Conservation (phyloP, 2,797 vertebrate genomes). For the Enteromius mattozi region DNA sequence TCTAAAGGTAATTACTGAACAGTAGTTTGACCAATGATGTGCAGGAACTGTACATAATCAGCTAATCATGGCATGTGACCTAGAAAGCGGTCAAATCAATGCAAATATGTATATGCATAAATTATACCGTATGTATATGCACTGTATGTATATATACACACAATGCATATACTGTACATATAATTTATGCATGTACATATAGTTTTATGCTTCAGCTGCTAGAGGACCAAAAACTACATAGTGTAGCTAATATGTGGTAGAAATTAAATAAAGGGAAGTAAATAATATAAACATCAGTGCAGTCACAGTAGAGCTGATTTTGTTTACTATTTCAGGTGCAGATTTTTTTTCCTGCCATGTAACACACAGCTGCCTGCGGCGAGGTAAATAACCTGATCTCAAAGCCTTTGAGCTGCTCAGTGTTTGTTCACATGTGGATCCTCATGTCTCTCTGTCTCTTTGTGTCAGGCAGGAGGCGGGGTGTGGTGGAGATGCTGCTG, state of each 20-base stretch:
- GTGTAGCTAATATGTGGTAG: neutral
- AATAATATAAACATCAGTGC: neutral
- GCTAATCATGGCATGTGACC: too few relatives aligned
- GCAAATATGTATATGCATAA: neutral
- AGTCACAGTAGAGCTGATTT: neutral
- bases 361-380: constrained; percentile 39
- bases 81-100: neutral
- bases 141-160: too few relatives aligned
- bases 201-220: neutral
- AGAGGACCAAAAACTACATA: neutral
- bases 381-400: constrained; percentile 31
- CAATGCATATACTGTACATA: too few relatives aligned
- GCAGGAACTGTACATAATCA: neutral
- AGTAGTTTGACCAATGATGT: neutral
- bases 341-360: constrained; percentile 23
- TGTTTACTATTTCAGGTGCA: constrained; percentile 28
- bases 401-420: neutral
- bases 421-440: neutral
- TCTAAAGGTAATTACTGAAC: neutral
- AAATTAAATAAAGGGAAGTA: neutral
- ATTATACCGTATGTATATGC: too few relatives aligned
- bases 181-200: too few relatives aligned
- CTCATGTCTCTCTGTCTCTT: constrained; percentile 33
- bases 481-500: constrained; percentile 77
- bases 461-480: constrained; percentile 75